Evolutionary conservation across 92 coral and sea anemone species (phyloP), one percentile per base, ranked within the genome.

Genomic region (Desmophyllum pertusum): DNA sequence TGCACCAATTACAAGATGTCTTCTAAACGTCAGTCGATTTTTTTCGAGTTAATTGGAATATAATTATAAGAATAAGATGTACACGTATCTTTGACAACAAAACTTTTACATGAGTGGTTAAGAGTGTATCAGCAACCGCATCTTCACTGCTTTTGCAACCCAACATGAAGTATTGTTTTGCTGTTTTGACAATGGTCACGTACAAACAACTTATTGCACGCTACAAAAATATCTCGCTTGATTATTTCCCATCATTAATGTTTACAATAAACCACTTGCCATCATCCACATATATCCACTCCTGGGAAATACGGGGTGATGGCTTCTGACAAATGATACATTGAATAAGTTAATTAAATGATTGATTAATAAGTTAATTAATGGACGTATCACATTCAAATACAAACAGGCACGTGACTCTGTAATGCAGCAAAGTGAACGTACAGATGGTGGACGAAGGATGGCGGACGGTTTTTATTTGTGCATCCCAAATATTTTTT

Each of bases 161-260:
- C 15, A 59, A 10, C n/a, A 27, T 6, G 33, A 57, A 59, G 65
- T 8, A 25, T 27, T 55, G 63, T 23, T 55, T 25, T 59, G 13
- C 15, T 59, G 65, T 5, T 8, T 6, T 59, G 7, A 15, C 17
- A 59, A 25, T 27, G 65, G 35, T 9, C 65, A 59, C 64, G 64
- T 57, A 57, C 64, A 57, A n/a, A 57, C 64, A 57, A 57, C 33
- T 57, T 57, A 57, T 59, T 59, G 35, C 65, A 59, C 65, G 65
- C 35, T 8, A 2, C n/a, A 6, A 59, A 25, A 8, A 4, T 27
- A 59, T 27, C 17, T 59, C 9, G n/a, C n/a, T 59, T 9, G 31
- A 59, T 25, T 55, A 55, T 25, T 59, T 59, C 35, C 33, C 65
- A 25, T 9, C 65, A 59, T 59, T 7, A 23, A 59, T 14, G 15